Percentiles rank a stretch among this genome's conserved stretches.
These are phyloP conservation scores for Tenthredo mesomela DNA, from an alignment of 2,888 invertebrate species.

Conservation along the genomic window DNA sequence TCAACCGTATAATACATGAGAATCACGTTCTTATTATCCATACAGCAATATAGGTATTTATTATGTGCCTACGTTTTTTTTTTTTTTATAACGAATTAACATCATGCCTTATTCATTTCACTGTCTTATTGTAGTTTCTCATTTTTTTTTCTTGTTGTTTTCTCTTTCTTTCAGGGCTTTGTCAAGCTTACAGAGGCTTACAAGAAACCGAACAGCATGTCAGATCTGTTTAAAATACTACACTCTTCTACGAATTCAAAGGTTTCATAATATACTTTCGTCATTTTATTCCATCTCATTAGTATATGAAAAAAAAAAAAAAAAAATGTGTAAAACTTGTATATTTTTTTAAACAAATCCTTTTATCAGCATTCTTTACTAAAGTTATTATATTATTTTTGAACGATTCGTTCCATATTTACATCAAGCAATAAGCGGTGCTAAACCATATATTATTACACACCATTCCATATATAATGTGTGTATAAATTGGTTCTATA, in stretches of 20 bases:
- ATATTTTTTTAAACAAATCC: too few relatives aligned
- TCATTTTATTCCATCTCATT: not conserved
- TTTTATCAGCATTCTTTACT: too few relatives aligned
- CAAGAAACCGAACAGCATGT: slow-evolving; percentile 23
- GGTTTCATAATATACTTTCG: not conserved
- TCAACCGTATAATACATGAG: not conserved
- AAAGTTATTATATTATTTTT: too few relatives aligned
- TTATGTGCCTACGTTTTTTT: too few relatives aligned
- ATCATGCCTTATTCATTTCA: not conserved
- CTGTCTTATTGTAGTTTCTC: not conserved
- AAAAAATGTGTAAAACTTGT: too few relatives aligned
- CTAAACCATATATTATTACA: not conserved
- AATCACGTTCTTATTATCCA: not conserved
- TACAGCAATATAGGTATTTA: too few relatives aligned
- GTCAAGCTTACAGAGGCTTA: slow-evolving; percentile 22
- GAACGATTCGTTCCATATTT: too few relatives aligned
- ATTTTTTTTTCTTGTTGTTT: not conserved
- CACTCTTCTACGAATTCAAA: not conserved
- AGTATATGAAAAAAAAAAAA: not conserved
- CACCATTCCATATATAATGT: not conserved
- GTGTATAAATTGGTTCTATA: not conserved
- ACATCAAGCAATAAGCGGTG: too few relatives aligned
- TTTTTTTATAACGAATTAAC: not conserved
- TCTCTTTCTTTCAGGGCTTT: slow-evolving; percentile 20
- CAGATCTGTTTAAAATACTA: not conserved